phyloP scores from a whole-genome alignment of 2,888 invertebrate species.

The Oscheius sp. region DNA sequence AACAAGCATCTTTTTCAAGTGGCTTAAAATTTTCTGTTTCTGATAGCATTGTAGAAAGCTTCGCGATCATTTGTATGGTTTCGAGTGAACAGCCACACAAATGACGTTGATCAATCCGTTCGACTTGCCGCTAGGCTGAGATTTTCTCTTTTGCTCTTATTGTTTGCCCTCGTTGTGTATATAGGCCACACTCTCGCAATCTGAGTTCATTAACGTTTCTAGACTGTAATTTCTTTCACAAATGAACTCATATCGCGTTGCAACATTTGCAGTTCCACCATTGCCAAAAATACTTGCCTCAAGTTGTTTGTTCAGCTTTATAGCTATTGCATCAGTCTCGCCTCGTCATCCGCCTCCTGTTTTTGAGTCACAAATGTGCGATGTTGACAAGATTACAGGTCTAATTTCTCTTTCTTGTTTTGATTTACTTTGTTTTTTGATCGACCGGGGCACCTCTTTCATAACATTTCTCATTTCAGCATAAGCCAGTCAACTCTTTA shows the following conservation, averaged over 20 bases:
- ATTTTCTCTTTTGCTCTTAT: too few relatives aligned
- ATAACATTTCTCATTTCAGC: not conserved
- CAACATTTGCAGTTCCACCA: not conserved
- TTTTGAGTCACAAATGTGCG: not conserved
- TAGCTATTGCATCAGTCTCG: conserved; percentile 9
- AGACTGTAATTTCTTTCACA: not conserved
- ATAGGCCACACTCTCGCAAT: too few relatives aligned
- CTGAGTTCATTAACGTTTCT: not conserved
- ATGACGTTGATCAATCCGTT: too few relatives aligned
- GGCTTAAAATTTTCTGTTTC: not conserved
- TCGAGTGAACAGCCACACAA: not conserved
- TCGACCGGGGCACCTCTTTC: not conserved
- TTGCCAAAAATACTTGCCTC: not conserved
- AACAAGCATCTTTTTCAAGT: not conserved
- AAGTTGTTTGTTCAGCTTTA: not conserved
- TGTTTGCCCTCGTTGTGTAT: too few relatives aligned
- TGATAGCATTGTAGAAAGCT: not conserved
- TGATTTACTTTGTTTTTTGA: not conserved
- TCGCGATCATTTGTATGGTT: not conserved
- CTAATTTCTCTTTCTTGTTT: not conserved
- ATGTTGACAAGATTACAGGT: not conserved
- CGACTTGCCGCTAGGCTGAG: too few relatives aligned
- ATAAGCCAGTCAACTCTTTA: not conserved
- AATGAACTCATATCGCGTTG: not conserved
- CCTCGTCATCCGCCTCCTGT: not conserved